Base-by-base conservation (phyloP, 1,140 invertebrate species). In the Drosophila pallidifrons region DNA sequence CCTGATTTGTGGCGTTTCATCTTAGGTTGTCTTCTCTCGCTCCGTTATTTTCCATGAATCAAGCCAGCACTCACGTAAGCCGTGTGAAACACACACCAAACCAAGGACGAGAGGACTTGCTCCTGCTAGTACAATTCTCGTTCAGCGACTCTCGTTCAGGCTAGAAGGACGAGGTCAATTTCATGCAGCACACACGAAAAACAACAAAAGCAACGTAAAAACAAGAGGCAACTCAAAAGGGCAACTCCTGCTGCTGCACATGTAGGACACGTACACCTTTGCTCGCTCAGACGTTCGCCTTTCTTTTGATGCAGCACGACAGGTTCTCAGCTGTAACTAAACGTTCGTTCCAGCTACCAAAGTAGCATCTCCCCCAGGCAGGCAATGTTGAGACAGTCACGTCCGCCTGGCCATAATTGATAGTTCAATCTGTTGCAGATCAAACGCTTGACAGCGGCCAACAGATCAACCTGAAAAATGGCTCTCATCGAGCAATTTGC, bases 341-440 rank as follows among this genome's bases (percentile, higher is more conserved):
- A 88, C 83, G 49, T 55, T 58, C 43, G 47, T 38, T 8, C 59
- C 45, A 35, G 16, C 52, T 57, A 16, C 13, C 25, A 32, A 41
- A 38, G 35, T 38, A 10, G 13, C 47, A 16, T 51, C 41, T 25
- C 25, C 16, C 49, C 35, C 15, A 8, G 3, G 28, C 38, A 67
- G 67, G 58, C 66, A 65, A 70, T 80, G 59, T 65, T 52, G 32
- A 59, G 68, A 66, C 69, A 77, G 85, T 87, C 83, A 87, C 83
- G 83, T 87, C 74, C 80, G 69, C 52, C 63, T n/a, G 64, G 63
- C 74, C 80, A 88, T 87, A 87, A 87, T 87, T 87, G 83, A 87
- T 87, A 87, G 83, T 87, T 87, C 83, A 87, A 87, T 87, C 83
- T 87, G 83, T 87, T 83, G 83, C 83, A 89, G 83, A 88, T 88